Base-by-base conservation (phyloP, 2,797 vertebrate species). In the Gouania willdenowi region DNA sequence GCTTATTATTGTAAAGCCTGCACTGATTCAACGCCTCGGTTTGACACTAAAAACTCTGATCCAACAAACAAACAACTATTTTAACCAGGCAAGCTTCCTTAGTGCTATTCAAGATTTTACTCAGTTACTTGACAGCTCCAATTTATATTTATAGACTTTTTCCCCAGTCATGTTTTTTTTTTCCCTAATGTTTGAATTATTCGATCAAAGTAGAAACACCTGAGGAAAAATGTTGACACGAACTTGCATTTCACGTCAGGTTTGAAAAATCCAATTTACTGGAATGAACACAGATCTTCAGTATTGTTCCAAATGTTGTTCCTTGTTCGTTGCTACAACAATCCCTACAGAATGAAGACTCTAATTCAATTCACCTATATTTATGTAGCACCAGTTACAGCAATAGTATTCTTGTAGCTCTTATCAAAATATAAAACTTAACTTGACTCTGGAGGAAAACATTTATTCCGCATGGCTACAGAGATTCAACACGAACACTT, bases 241-340 rank as follows among this genome's bases (percentile, higher is more conserved):
- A 54, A 83, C 79, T 82, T 60, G 49, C 76, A 77, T 82, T 68
- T 64, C 46, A 49, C 77, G 66, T 62, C 48, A 12, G 66, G 60
- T 71, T 71, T 65, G 48, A 69, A 59, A 33, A 59, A 69, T 53
- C 56, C 66, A 63, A 71, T 76, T 77, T 19, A 20, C 19, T 20
- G 19, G 6, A 6, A 20, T 6, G 1, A 5, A 6, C 19, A 6
- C 4, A 5, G 6, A 20, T 20, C 2, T 5, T 20, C 19, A 20
- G 6, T 20, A 5, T 14, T 14, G 13, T 14, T 14, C 13, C 13
- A 2, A 14, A 13, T 14, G 13, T 14, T 14, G 13, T n/a, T n/a
- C n/a, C 3, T 14, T 14, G 13, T 14, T 14, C 2, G 3, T n/a
- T n/a, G n/a, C n/a, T n/a, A n/a, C n/a, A n/a, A n/a, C n/a, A n/a